These are phyloP conservation scores for Chloromyia formosa DNA, from an alignment of 2,888 invertebrate genomes.

Conservation along the genomic window DNA sequence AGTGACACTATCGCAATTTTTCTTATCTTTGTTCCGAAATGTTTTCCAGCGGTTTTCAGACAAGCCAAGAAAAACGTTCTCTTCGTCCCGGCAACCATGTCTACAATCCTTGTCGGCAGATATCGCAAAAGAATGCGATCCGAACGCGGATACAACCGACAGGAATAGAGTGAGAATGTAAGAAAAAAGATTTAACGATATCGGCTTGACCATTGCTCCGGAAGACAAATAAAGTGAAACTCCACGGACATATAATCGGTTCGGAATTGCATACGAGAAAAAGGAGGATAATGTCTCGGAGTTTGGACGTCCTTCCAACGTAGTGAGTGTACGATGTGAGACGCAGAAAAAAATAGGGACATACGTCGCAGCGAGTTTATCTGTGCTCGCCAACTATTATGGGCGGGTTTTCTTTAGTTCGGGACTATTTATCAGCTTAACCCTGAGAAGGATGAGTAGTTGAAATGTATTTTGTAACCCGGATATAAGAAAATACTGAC, in stretches of 20 bases:
- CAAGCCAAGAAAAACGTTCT: constrained; percentile 7
- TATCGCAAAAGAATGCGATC: constrained; percentile 8
- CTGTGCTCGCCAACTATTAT: neutral
- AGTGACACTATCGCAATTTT: constrained; percentile 23
- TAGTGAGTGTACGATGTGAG: neutral
- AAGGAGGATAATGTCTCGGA: constrained; percentile 24
- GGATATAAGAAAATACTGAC: neutral
- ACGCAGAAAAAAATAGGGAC: neutral
- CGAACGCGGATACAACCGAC: neutral
- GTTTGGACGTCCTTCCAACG: neutral
- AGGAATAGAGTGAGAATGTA: neutral
- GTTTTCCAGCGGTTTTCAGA: constrained; percentile 25
- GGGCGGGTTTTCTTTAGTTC: neutral
- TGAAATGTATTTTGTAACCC: neutral
- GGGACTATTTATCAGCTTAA: neutral
- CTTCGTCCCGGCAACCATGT: neutral
- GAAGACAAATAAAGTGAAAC: constrained; percentile 44
- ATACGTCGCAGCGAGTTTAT: neutral
- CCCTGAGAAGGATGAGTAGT: neutral
- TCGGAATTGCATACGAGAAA: constrained; percentile 45
- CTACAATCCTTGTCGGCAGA: neutral
- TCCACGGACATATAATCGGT: constrained; percentile 35
- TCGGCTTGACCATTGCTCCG: constrained; percentile 46
- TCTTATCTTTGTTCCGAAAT: constrained; percentile 25
- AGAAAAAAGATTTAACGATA: constrained; percentile 47